These are phyloP conservation scores for Cephus sareptanus DNA, from an alignment of 2,888 invertebrate genomes.

Conservation along the genomic window DNA sequence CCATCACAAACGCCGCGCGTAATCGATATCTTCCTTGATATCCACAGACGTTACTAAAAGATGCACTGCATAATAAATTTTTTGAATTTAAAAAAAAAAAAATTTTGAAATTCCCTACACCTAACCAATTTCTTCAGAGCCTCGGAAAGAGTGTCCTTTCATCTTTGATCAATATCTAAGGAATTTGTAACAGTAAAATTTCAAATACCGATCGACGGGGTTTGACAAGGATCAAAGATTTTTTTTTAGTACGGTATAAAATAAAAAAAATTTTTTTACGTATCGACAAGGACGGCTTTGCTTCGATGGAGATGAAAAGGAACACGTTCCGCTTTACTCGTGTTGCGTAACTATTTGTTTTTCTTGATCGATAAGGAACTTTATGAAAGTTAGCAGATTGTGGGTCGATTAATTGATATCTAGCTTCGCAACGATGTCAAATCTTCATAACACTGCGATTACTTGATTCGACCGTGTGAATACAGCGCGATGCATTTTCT, in stretches of 20 bases:
- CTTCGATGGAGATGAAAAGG: background rate
- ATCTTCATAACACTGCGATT: background rate
- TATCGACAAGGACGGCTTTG: background rate
- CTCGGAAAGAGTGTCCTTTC: background rate
- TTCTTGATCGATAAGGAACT: background rate
- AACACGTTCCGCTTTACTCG: background rate
- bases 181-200: background rate
- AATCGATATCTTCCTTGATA: slow-evolving; percentile 28
- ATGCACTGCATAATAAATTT: too few species aligned
- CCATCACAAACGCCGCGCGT: slow-evolving; percentile 44
- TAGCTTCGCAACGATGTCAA: background rate
- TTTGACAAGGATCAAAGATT: background rate
- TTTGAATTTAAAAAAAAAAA: too few species aligned
- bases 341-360: background rate
- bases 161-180: background rate
- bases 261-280: background rate
- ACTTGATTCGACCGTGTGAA: background rate
- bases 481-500: slow-evolving; percentile 41
- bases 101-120: too few species aligned
- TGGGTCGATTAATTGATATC: background rate
- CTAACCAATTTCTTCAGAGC: background rate
- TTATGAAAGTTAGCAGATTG: background rate
- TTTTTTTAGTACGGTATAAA: background rate
- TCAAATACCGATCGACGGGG: background rate
- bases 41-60: background rate